Base-by-base conservation (phyloP, 2,888 invertebrate genomes). In the Gerosis bhagava region DNA sequence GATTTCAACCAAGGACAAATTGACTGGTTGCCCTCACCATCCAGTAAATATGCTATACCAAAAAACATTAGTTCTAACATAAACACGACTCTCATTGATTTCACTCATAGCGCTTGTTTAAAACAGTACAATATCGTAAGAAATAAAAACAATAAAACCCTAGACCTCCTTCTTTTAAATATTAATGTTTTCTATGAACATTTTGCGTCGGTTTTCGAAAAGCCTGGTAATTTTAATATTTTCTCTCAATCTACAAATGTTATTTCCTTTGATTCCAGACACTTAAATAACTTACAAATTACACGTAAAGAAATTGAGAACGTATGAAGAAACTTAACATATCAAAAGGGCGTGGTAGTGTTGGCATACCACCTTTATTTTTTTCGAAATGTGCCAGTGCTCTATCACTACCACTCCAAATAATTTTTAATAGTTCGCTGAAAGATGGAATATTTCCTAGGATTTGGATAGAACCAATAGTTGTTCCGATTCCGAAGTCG, bases 101-200 rank as follows among this genome's bases (percentile, higher is more conserved):
- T n/a, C n/a, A n/a, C n/a, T n/a, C n/a, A n/a, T n/a, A n/a, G n/a
- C n/a, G n/a, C n/a, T n/a, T n/a, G n/a, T n/a, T n/a, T n/a, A n/a
- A n/a, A n/a, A n/a, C n/a, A n/a, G n/a, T n/a, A n/a, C n/a, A n/a
- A n/a, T n/a, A n/a, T n/a, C n/a, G n/a, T n/a, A n/a, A n/a, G n/a
- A n/a, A n/a, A n/a, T n/a, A n/a, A n/a, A n/a, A n/a, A n/a, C n/a
- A n/a, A n/a, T n/a, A n/a, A n/a, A n/a, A n/a, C n/a, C n/a, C n/a
- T n/a, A n/a, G n/a, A n/a, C n/a, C n/a, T n/a, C n/a, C n/a, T n/a
- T n/a, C n/a, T n/a, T n/a, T n/a, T n/a, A n/a, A n/a, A n/a, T n/a
- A n/a, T n/a, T 22, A 40, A 40, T 13, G 29, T 40, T n/a, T 40
- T 40, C 15, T 40, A 29, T 31, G 21, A 21, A 6, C 22, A 31